phyloP scores from a whole-genome alignment of 2,113 vertebrate genomes.

The Eretmochelys imbricata region DNA sequence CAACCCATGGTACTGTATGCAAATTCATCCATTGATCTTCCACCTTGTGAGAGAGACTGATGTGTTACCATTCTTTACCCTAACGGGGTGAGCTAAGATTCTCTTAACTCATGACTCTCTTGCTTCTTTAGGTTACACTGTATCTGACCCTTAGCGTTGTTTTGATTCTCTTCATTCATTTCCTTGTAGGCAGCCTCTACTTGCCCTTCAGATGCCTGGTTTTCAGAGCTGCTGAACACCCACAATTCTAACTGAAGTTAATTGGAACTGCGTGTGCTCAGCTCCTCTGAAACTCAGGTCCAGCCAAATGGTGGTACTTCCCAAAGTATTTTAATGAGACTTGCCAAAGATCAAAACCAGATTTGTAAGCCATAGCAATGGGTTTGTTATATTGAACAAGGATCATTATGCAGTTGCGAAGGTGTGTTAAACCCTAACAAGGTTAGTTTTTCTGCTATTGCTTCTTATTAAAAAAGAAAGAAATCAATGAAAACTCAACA shows the following conservation, averaged over 20 bases:
- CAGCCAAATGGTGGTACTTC: background rate
- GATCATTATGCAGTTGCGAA: background rate
- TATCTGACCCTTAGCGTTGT: background rate
- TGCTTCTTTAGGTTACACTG: slow-evolving; percentile 25
- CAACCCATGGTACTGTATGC: background rate
- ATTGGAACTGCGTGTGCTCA: background rate
- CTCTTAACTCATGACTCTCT: background rate
- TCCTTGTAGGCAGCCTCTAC: background rate
- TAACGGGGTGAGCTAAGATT: background rate
- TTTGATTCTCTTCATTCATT: background rate
- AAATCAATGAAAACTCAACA: background rate
- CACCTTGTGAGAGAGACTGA: background rate
- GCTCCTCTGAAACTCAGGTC: background rate
- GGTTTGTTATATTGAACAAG: slow-evolving; percentile 16
- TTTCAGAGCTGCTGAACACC: background rate
- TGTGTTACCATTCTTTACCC: background rate
- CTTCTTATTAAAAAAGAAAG: slow-evolving; percentile 4
- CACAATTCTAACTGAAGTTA: background rate
- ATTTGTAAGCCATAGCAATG: background rate
- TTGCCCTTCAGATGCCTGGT: background rate
- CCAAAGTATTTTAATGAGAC: background rate
- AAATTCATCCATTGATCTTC: slow-evolving; percentile 15
- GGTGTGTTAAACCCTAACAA: slow-evolving; percentile 24
- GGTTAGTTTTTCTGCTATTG: background rate
- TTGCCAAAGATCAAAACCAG: background rate